Conservation (phyloP, 2,113 vertebrate species). For the Cisticola juncidis region DNA sequence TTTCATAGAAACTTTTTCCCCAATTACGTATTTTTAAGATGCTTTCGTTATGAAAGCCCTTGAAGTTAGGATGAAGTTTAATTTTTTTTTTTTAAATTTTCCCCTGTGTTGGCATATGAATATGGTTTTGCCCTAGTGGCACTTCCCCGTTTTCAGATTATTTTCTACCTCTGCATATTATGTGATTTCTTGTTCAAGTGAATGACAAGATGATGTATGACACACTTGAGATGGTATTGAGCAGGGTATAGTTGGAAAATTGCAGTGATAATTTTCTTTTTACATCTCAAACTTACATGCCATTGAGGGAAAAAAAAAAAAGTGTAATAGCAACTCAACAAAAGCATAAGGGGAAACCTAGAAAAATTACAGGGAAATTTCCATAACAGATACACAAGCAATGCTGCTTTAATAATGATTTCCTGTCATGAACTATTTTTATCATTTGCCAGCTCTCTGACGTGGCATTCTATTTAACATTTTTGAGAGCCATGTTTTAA, state of each 20-base stretch:
- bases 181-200: constrained; percentile 37
- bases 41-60: not conserved
- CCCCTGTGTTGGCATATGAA: not conserved
- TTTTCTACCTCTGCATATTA: constrained; percentile 24
- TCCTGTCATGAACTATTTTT: constrained; percentile 78
- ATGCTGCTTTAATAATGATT: constrained; percentile 74
- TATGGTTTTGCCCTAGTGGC: not conserved
- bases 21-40: not conserved
- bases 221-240: constrained; percentile 49
- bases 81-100: not conserved
- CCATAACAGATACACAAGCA: constrained; percentile 74
- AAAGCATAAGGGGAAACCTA: constrained; percentile 58
- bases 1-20: not conserved
- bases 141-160: not conserved
- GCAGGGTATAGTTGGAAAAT: constrained; percentile 47
- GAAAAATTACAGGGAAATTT: constrained; percentile 77
- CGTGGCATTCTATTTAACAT: constrained; percentile 74
- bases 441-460: constrained; percentile 70
- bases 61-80: not conserved
- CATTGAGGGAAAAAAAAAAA: not conserved
- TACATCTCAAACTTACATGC: constrained; percentile 46
- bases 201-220: constrained; percentile 37
- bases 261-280: constrained; percentile 61
- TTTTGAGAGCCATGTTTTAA: constrained; percentile 78
- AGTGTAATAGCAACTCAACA: not conserved